Conservation (phyloP, 1,140 invertebrate species). For the Carcinoscorpius rotundicauda region DNA sequence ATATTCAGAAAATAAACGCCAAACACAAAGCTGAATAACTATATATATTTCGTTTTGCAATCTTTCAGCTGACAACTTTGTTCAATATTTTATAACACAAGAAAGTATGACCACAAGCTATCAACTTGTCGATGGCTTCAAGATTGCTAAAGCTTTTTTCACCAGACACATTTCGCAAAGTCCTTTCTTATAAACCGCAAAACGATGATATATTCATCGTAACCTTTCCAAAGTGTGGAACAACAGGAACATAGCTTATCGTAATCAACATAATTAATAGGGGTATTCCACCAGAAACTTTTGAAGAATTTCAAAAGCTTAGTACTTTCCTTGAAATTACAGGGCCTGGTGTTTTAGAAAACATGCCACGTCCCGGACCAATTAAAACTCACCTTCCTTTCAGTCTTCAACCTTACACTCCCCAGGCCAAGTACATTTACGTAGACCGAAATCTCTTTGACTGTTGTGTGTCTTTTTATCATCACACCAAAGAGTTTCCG, state of each 20-base stretch:
- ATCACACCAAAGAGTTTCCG: constrained; percentile 46
- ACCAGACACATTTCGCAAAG: constrained; percentile 10
- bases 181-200: constrained; percentile 14
- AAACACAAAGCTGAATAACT: too few species aligned
- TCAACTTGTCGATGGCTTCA: constrained; percentile 8
- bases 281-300: constrained; percentile 7
- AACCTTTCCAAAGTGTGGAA: constrained; percentile 25
- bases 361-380: constrained; percentile 10
- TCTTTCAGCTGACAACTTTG: too few species aligned
- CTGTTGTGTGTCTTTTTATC: constrained; percentile 68
- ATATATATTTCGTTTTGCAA: too few species aligned
- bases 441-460: constrained; percentile 73
- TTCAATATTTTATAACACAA: too few species aligned
- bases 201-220: constrained; percentile 20
- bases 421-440: constrained; percentile 48
- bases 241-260: constrained; percentile 22
- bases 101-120: constrained; percentile 1
- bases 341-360: constrained; percentile 13
- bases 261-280: constrained; percentile 8
- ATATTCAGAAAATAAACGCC: too few species aligned
- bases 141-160: constrained; percentile 4
- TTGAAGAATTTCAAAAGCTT: constrained; percentile 9
- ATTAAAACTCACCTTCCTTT: constrained; percentile 61
- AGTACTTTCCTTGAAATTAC: constrained; percentile 15
- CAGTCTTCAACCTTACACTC: constrained; percentile 44